These are phyloP conservation scores for Crematogaster levior DNA, from an alignment of 2,888 invertebrate species.

Conservation along the genomic window DNA sequence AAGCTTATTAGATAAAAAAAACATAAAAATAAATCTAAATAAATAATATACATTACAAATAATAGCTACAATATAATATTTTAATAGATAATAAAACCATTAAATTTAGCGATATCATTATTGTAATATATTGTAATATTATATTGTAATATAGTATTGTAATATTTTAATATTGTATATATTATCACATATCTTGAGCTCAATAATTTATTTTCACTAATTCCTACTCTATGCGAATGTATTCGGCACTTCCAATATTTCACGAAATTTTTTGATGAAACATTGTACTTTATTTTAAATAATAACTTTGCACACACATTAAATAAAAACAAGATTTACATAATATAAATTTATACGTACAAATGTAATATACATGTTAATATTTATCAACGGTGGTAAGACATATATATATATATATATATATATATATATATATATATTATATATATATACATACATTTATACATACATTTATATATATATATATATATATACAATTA, in stretches of 20 bases:
- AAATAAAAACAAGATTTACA: background rate
- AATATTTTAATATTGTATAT: background rate
- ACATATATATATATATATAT: too few relatives aligned
- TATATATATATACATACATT: too few relatives aligned
- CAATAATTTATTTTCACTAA: background rate
- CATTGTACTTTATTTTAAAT: conserved; percentile 8
- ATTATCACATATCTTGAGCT: background rate
- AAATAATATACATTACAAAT: background rate
- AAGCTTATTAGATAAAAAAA: background rate
- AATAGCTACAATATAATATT: too few relatives aligned
- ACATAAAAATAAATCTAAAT: too few relatives aligned
- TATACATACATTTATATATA: too few relatives aligned
- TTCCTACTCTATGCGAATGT: background rate
- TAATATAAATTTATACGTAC: background rate
- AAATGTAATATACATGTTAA: background rate
- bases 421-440: too few relatives aligned
- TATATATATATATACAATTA: too few relatives aligned
- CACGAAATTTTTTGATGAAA: background rate
- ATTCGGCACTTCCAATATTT: background rate
- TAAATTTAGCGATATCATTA: background rate
- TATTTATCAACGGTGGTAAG: too few relatives aligned
- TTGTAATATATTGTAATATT: too few relatives aligned
- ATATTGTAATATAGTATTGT: too few relatives aligned
- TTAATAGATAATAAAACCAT: background rate
- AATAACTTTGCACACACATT: background rate